Evolutionary conservation across 2,797 vertebrate species (phyloP).

Genomic region (Carduelis carduelis): DNA sequence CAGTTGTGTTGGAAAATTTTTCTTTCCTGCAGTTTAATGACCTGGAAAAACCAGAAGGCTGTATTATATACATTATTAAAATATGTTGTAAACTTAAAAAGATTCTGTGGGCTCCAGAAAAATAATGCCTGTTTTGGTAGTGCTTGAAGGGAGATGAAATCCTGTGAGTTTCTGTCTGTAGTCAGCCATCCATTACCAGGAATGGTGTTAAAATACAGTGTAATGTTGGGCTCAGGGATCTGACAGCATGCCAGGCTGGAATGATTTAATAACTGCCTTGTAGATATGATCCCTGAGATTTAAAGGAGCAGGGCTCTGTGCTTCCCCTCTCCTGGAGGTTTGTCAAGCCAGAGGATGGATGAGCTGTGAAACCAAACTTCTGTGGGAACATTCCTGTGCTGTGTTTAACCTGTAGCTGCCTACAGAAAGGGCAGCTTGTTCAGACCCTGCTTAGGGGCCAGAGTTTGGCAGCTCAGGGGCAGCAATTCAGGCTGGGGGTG

Average conservation of each 20-base stretch:
- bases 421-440: background rate
- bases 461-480: background rate
- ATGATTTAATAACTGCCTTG: background rate
- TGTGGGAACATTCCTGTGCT: background rate
- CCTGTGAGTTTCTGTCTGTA: background rate
- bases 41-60: background rate
- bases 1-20: background rate
- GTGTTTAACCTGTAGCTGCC: background rate
- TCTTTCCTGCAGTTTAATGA: constrained; percentile 3
- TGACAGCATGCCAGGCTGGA: background rate
- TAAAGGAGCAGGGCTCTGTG: background rate
- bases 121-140: background rate
- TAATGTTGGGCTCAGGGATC: background rate
- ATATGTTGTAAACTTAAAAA: background rate
- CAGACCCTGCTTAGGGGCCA: background rate
- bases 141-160: background rate
- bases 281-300: background rate
- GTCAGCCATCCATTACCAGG: background rate
- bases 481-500: background rate
- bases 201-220: background rate
- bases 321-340: background rate
- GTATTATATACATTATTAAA: background rate
- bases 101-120: background rate
- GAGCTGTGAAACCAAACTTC: background rate
- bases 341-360: background rate